Evolutionary conservation across 2,888 invertebrate species (phyloP).

Genomic region (Troides oblongomaculatus): DNA sequence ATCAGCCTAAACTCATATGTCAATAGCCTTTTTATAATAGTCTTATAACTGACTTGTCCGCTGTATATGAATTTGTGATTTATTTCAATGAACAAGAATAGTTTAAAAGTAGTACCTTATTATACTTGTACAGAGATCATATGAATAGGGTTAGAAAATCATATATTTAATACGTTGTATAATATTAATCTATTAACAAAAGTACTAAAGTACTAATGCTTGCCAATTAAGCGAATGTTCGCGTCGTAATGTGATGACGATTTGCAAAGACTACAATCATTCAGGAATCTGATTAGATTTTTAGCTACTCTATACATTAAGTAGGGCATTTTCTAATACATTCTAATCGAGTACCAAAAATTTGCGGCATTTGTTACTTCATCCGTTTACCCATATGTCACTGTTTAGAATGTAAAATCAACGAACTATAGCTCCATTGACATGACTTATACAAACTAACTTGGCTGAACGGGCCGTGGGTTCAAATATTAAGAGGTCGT

Average conservation of each 20-base stretch:
- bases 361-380: conserved; percentile 30
- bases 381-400: conserved; percentile 11
- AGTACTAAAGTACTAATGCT: background rate
- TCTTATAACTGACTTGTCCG: background rate
- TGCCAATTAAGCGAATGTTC: background rate
- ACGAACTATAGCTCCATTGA: background rate
- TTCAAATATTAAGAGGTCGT: background rate
- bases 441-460: background rate
- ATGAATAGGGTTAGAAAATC: background rate
- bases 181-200: no score
- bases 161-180: background rate
- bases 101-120: no score
- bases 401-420: conserved; percentile 1
- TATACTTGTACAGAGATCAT: background rate
- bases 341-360: conserved; percentile 45
- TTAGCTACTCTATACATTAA: conserved; percentile 41
- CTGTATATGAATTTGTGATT: no score
- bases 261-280: conserved; percentile 8
- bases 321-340: conserved; percentile 54
- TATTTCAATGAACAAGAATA: no score
- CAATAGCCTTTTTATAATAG: background rate
- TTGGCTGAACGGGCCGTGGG: background rate
- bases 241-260: background rate
- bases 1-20: background rate
- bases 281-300: background rate